Percentiles rank a stretch among this genome's conserved stretches.
phyloP scores from a whole-genome alignment of 2,797 vertebrate species.

The Fundulus diaphanus region DNA sequence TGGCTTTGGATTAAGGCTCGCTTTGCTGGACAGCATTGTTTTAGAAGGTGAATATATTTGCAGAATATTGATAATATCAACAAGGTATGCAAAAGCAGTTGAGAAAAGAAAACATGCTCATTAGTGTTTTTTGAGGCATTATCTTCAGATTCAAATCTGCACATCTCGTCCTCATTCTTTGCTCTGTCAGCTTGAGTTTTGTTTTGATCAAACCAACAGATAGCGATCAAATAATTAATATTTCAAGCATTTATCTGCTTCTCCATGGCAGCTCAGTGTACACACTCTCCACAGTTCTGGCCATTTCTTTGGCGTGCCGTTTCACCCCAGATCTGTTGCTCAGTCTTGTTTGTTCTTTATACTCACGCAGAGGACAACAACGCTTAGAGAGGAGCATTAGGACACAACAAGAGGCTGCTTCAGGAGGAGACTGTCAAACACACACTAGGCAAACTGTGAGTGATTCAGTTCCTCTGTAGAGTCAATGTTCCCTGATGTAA shows the following conservation, averaged over 20 bases:
- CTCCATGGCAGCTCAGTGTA: constrained; percentile 60
- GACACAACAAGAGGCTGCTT: constrained; percentile 7
- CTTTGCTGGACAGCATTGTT: no score
- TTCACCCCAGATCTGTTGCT: constrained; percentile 37
- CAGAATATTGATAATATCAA: constrained; percentile 28
- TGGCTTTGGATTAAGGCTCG: no score
- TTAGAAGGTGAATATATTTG: neutral
- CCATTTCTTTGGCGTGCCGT: constrained; percentile 32
- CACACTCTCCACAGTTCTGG: constrained; percentile 42
- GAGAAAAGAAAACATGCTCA: constrained; percentile 2
- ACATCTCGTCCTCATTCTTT: constrained; percentile 2
- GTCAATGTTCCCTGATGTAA: constrained; percentile 9
- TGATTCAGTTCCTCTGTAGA: constrained; percentile 18
- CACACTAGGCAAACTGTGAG: constrained; percentile 18
- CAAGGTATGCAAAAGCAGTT: constrained; percentile 22
- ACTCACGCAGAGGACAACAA: constrained; percentile 27
- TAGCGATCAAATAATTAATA: constrained; percentile 67
- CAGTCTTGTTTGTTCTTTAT: constrained; percentile 50
- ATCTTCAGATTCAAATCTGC: neutral
- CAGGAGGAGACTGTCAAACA: constrained; percentile 22
- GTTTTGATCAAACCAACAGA: constrained; percentile 49
- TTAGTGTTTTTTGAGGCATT: neutral
- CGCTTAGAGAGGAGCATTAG: neutral
- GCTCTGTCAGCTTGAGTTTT: constrained; percentile 23
- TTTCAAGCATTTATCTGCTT: constrained; percentile 63